Percentiles rank a stretch among this genome's conserved stretches.
These are phyloP conservation scores for Bos javanicus DNA, from an alignment of 2,113 vertebrate genomes.

Conservation along the genomic window DNA sequence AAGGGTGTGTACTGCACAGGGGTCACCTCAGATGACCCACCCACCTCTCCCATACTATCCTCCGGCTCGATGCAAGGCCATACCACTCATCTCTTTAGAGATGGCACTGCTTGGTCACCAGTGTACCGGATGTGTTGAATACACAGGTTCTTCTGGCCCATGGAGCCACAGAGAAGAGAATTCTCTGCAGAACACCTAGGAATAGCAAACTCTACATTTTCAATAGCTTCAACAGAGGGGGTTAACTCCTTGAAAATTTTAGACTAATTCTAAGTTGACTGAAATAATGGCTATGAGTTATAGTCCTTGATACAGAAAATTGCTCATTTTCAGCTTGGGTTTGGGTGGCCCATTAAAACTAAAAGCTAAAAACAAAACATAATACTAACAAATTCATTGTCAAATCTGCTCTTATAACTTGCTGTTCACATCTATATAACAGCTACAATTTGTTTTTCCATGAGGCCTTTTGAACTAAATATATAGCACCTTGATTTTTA, in stretches of 20 bases:
- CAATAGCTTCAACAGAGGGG: neutral
- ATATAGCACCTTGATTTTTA: slow-evolving; percentile 79
- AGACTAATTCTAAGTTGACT: neutral
- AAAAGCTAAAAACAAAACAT: slow-evolving; percentile 31
- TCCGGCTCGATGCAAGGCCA: neutral
- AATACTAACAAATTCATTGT: slow-evolving; percentile 23
- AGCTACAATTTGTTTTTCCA: slow-evolving; percentile 56
- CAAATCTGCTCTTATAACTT: slow-evolving; percentile 45
- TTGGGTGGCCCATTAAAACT: slow-evolving; percentile 1
- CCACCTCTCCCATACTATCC: neutral
- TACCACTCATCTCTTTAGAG: neutral
- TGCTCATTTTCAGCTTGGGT: slow-evolving; percentile 29
- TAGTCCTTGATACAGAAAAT: neutral
- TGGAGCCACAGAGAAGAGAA: neutral
- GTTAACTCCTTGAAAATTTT: neutral
- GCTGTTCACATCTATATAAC: neutral
- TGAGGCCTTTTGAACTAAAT: slow-evolving; percentile 48
- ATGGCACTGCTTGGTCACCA: neutral
- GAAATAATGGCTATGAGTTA: neutral
- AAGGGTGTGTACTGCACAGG: neutral
- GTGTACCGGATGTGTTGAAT: neutral
- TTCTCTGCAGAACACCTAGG: neutral
- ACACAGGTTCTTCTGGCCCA: neutral
- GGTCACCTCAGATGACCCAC: neutral
- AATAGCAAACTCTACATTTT: neutral